Conservation (phyloP, 2,888 invertebrate species). For the Tachina grossa region DNA sequence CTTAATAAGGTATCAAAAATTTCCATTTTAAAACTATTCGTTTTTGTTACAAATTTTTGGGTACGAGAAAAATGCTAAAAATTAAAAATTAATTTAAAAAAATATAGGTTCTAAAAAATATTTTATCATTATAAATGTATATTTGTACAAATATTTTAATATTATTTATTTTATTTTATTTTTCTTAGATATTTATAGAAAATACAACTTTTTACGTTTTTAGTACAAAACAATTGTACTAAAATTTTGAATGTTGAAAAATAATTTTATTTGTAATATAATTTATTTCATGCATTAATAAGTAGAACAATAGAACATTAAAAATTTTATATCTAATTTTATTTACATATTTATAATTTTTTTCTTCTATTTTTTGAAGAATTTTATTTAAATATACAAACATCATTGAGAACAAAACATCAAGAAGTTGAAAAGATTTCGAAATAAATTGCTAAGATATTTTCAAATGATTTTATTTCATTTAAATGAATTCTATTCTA, state of each 20-base stretch:
- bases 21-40: too few species aligned
- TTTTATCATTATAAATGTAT: too few species aligned
- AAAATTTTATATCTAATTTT: not conserved
- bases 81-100: too few species aligned
- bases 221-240: not conserved
- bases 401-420: not conserved
- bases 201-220: not conserved
- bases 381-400: not conserved
- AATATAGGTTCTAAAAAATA: too few species aligned
- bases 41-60: too few species aligned
- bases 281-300: not conserved
- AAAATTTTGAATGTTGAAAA: not conserved
- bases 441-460: not conserved
- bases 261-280: not conserved
- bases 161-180: too few species aligned
- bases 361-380: not conserved
- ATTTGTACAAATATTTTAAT: too few species aligned
- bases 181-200: too few species aligned
- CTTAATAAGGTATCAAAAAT: too few species aligned
- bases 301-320: slow-evolving; percentile 9
- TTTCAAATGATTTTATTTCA: not conserved
- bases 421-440: not conserved
- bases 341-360: not conserved
- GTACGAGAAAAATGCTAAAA: too few species aligned
- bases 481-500: not conserved